A percentile compares a stretch with the other conserved stretches of the same genome.
These are phyloP conservation scores for Rallus crepitans DNA, from an alignment of 2,797 vertebrate genomes.

Conservation along the genomic window DNA sequence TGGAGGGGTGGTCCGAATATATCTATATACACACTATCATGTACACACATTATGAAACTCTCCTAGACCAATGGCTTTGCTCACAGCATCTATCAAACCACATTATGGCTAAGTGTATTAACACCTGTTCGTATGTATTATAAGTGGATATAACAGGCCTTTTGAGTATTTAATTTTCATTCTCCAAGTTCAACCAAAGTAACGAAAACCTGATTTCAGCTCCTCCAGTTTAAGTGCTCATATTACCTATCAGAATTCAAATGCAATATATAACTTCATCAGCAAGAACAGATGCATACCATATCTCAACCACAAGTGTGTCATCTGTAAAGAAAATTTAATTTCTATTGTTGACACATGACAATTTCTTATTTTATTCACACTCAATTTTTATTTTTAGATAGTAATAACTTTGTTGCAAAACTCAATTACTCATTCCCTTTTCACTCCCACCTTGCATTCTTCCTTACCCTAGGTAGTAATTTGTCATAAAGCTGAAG, in stretches of 20 bases:
- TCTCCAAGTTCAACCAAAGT: background rate
- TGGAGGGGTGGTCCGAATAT: background rate
- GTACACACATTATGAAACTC: background rate
- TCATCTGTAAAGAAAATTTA: background rate
- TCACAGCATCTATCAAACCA: background rate
- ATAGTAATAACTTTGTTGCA: background rate
- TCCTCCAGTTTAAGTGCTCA: background rate
- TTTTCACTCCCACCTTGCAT: background rate
- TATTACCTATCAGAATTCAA: background rate
- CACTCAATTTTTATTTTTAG: background rate
- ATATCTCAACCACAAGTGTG: background rate
- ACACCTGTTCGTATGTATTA: background rate
- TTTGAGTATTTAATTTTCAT: background rate
- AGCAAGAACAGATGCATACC: background rate
- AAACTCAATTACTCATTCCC: background rate
- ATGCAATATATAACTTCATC: background rate
- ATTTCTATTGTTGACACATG: background rate
- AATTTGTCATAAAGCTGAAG: background rate
- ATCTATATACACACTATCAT: rapidly evolving
- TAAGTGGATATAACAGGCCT: background rate
- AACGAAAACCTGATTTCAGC: background rate
- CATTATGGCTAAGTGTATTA: background rate
- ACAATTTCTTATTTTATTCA: background rate
- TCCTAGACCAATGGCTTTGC: background rate
- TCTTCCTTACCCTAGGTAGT: background rate